Conservation (phyloP, 2,797 vertebrate species). For the Manis javanica region DNA sequence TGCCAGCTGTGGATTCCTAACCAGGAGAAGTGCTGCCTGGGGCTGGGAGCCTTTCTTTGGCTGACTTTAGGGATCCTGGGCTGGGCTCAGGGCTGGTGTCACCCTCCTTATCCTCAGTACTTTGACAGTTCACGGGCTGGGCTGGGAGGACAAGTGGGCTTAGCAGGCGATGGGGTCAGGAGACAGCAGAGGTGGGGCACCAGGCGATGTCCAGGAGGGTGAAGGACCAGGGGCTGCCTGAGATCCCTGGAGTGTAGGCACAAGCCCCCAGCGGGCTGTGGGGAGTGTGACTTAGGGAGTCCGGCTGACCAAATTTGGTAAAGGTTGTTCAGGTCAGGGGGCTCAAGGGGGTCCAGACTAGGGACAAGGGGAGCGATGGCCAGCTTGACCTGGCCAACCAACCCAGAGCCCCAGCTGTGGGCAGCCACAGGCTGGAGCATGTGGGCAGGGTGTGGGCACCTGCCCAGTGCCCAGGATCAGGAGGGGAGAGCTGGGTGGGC, state of each 20-base stretch:
- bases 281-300: background rate
- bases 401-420: background rate
- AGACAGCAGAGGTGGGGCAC: background rate
- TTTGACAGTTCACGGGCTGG: background rate
- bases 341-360: background rate
- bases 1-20: background rate
- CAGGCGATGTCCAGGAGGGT: background rate
- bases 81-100: background rate
- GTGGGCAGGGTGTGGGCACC: accelerated
- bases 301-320: background rate
- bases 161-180: background rate
- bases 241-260: background rate
- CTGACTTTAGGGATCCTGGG: background rate
- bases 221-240: background rate
- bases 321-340: background rate
- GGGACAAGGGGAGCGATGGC: background rate
- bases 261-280: accelerated
- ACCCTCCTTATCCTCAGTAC: background rate
- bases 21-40: background rate
- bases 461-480: too few species aligned
- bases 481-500: background rate
- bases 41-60: background rate
- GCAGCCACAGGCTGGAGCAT: background rate
- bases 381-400: background rate
- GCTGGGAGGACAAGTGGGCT: background rate